phyloP scores from a whole-genome alignment of 1,140 invertebrate genomes.

The Cydia amplana region DNA sequence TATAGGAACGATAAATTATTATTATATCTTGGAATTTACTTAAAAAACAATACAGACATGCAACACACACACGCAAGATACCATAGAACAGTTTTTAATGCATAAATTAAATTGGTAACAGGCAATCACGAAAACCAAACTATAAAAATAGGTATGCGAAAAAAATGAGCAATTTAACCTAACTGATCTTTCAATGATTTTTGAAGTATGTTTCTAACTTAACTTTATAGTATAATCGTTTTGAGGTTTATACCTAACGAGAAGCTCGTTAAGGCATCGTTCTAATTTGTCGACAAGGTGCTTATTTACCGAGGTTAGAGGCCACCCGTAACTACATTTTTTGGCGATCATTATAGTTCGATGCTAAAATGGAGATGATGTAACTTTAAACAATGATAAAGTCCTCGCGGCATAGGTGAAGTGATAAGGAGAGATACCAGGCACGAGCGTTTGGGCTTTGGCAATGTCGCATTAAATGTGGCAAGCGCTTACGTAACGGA shows the following conservation, averaged over 20 bases:
- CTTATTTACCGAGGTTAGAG: no score
- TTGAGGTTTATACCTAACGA: no score
- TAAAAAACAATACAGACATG: background rate
- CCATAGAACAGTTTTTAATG: background rate
- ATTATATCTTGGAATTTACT: slow-evolving; percentile 5
- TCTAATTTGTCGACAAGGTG: no score
- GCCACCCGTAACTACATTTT: background rate
- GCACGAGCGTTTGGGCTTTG: slow-evolving; percentile 58
- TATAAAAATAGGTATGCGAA: no score
- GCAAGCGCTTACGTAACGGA: slow-evolving; percentile 70
- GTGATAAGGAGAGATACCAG: slow-evolving; percentile 51
- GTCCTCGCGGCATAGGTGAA: slow-evolving; percentile 25
- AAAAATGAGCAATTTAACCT: no score
- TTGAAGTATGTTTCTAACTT: no score
- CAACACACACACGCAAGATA: background rate
- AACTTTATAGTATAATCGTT: no score
- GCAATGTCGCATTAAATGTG: slow-evolving; percentile 63
- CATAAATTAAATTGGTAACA: no score
- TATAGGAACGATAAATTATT: background rate
- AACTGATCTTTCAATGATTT: no score
- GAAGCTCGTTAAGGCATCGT: no score
- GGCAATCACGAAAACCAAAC: no score
- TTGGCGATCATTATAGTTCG: background rate
- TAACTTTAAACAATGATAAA: background rate
- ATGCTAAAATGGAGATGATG: background rate